Evolutionary conservation across 2,797 vertebrate genomes (phyloP).

Genomic region (Lacerta viridis): DNA sequence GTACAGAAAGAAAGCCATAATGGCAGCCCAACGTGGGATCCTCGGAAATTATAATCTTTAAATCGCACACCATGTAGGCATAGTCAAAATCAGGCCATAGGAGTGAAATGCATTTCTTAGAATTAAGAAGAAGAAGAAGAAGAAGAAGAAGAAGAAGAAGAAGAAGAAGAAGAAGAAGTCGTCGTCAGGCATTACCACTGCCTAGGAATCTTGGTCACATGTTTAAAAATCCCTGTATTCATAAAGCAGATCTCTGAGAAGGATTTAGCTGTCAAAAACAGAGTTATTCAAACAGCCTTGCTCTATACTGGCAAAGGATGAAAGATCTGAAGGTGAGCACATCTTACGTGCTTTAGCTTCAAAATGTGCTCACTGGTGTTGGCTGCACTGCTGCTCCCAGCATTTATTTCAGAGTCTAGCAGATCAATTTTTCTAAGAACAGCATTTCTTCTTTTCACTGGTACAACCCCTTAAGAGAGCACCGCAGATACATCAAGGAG

Average conservation of each 20-base stretch:
- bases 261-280: conserved; percentile 49
- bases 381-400: conserved; percentile 26
- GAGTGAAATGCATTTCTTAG: background rate
- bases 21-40: conserved; percentile 17
- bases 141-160: no score
- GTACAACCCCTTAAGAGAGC: conserved; percentile 43
- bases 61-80: background rate
- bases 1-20: conserved; percentile 6
- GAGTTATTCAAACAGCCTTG: conserved; percentile 30
- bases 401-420: conserved; percentile 1
- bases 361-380: conserved; percentile 14
- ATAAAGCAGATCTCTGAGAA: conserved; percentile 28
- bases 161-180: background rate
- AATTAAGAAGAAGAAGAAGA: no score
- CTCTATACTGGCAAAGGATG: conserved; percentile 41
- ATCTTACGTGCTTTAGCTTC: conserved; percentile 40
- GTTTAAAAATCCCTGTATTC: conserved; percentile 31
- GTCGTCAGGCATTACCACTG: background rate
- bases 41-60: conserved; percentile 2
- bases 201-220: background rate
- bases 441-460: conserved; percentile 48
- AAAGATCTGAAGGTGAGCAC: conserved; percentile 35
- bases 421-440: conserved; percentile 36
- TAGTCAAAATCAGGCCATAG: background rate
- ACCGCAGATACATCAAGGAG: conserved; percentile 17